These are phyloP conservation scores for Teleogryllus oceanicus DNA, from an alignment of 2,888 invertebrate genomes.

Conservation along the genomic window DNA sequence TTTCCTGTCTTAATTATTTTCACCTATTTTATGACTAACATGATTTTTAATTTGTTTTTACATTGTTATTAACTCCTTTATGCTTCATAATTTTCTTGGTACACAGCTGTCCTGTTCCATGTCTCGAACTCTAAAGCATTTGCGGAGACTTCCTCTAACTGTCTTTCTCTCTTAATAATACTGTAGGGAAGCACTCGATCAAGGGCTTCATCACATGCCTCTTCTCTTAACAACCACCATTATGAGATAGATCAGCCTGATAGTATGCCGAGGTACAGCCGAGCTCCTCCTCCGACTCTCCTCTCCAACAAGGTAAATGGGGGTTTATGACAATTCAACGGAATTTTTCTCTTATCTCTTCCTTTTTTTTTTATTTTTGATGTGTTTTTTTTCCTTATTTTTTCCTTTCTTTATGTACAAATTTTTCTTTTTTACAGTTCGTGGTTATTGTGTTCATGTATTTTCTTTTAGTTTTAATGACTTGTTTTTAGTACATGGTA, in stretches of 20 bases:
- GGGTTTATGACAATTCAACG: background rate
- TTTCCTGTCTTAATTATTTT: too few relatives aligned
- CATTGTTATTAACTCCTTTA: too few relatives aligned
- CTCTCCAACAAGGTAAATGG: conserved; percentile 38
- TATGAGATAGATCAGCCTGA: conserved; percentile 39
- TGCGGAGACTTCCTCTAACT: conserved; percentile 18
- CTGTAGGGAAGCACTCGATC: conserved; percentile 39
- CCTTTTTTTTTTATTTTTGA: background rate
- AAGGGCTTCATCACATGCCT: conserved; percentile 38
- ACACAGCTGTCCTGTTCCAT: background rate
- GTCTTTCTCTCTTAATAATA: conserved; percentile 31
- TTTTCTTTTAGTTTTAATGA: too few relatives aligned
- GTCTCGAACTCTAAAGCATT: background rate
- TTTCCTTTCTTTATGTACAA: conserved; percentile 38
- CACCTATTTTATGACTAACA: too few relatives aligned
- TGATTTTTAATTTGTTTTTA: too few relatives aligned
- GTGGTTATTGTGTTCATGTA: conserved; percentile 1
- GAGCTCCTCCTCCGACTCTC: conserved; percentile 35
- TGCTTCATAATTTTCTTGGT: background rate
- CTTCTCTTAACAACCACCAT: conserved; percentile 38
- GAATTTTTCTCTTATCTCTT: background rate
- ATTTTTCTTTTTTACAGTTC: conserved; percentile 31
- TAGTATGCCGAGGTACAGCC: conserved; percentile 36
- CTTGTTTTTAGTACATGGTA: too few relatives aligned
- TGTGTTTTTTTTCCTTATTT: conserved; percentile 12